A percentile compares a stretch with the other conserved stretches of the same genome.
These are phyloP conservation scores for Diarsia dahlii DNA, from an alignment of 2,888 invertebrate species.

Conservation along the genomic window DNA sequence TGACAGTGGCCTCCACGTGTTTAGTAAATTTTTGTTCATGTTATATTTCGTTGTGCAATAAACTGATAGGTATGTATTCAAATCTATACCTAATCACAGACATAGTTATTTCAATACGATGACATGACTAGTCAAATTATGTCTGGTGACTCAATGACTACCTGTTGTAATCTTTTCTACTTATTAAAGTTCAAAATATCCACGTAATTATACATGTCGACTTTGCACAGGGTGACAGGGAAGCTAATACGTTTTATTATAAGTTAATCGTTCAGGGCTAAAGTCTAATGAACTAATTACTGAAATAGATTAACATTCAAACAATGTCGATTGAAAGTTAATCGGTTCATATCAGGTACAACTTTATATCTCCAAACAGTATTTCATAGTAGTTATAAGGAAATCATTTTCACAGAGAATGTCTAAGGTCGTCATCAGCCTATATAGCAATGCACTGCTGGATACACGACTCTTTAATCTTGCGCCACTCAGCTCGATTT, in stretches of 20 bases:
- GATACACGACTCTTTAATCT: no score
- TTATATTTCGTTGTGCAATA: slow-evolving; percentile 34
- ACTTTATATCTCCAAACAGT: neutral
- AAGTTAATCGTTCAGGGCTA: neutral
- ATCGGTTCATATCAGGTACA: neutral
- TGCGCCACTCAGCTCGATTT: no score
- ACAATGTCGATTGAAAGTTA: neutral
- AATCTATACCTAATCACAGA: slow-evolving; percentile 9
- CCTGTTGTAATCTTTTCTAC: slow-evolving; percentile 23
- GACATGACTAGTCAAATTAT: slow-evolving; percentile 27
- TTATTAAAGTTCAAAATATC: slow-evolving; percentile 5
- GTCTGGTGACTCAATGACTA: slow-evolving; percentile 29
- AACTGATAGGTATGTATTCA: slow-evolving; percentile 1
- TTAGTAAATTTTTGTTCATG: neutral
- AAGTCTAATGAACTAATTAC: slow-evolving; percentile 8
- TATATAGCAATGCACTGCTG: no score
- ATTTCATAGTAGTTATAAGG: neutral
- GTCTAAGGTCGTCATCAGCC: no score
- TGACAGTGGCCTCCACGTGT: neutral
- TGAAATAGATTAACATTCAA: no score
- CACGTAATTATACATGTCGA: slow-evolving; percentile 4
- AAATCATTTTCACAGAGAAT: neutral
- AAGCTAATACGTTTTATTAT: neutral
- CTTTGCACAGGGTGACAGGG: slow-evolving; percentile 24
- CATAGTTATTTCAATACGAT: slow-evolving; percentile 34